phyloP scores from a whole-genome alignment of 2,113 vertebrate genomes.

The Hypocryptadius cinnamomeus region DNA sequence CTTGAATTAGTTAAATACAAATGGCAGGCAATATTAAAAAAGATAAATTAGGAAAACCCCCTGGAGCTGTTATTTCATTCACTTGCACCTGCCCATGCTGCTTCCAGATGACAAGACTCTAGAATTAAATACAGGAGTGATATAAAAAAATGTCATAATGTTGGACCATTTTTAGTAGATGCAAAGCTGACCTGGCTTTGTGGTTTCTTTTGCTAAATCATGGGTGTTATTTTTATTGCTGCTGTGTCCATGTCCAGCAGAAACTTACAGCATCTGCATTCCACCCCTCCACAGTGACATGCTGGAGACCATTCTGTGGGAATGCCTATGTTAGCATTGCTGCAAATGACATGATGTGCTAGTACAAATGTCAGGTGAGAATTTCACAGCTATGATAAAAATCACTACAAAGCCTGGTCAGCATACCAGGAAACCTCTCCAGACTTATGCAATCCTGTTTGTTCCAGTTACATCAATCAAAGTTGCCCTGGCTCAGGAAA shows the following conservation, averaged over 20 bases:
- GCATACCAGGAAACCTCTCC: constrained; percentile 1
- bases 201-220: background rate
- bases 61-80: background rate
- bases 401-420: constrained; percentile 13
- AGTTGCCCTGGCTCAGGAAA: background rate
- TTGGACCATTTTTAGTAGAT: background rate
- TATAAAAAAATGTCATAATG: background rate
- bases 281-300: background rate
- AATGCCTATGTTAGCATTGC: background rate
- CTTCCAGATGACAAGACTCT: background rate
- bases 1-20: background rate
- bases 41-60: background rate
- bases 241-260: background rate
- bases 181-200: background rate
- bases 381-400: background rate
- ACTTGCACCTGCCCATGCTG: background rate
- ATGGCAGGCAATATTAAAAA: background rate
- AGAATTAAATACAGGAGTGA: background rate
- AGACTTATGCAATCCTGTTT: constrained; percentile 15
- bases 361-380: constrained; percentile 12
- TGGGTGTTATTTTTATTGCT: background rate
- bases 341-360: background rate
- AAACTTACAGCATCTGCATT: accelerated
- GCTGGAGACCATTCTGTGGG: background rate
- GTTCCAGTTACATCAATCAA: background rate